These are phyloP conservation scores for Charadrius vociferus DNA, from an alignment of 2,113 vertebrate species.

Conservation along the genomic window DNA sequence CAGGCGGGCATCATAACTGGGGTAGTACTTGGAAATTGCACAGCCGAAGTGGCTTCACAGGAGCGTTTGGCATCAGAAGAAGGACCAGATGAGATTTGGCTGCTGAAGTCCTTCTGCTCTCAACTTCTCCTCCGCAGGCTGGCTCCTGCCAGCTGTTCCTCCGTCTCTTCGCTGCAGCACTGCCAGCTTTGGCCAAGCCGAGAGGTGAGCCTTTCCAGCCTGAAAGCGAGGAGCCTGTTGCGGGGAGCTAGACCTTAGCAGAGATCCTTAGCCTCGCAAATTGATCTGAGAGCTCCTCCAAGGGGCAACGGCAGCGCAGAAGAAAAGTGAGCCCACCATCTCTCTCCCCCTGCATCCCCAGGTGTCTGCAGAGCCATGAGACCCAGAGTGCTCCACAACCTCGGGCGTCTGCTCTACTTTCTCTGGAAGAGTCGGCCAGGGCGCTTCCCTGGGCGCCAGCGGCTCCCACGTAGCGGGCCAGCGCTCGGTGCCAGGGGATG, in stretches of 20 bases:
- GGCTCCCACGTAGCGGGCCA: conserved; percentile 55
- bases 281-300: conserved; percentile 31
- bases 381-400: neutral
- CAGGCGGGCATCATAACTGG: neutral
- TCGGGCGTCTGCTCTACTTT: neutral
- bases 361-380: neutral
- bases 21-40: neutral
- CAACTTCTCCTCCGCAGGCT: neutral
- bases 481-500: conserved; percentile 16
- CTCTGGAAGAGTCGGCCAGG: neutral
- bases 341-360: rapidly evolving
- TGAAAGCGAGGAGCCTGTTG: neutral
- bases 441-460: neutral
- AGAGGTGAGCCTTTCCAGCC: neutral
- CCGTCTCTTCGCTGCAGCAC: neutral
- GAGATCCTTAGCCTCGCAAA: neutral
- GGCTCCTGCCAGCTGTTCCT: neutral
- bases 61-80: neutral
- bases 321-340: neutral
- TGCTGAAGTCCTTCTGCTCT: neutral
- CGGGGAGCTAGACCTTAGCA: neutral
- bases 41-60: neutral
- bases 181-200: neutral
- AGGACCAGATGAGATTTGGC: neutral
- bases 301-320: neutral